Evolutionary conservation across 1,140 invertebrate species (phyloP), one percentile per base, ranked within the genome.

Genomic region (Pinna nobilis): DNA sequence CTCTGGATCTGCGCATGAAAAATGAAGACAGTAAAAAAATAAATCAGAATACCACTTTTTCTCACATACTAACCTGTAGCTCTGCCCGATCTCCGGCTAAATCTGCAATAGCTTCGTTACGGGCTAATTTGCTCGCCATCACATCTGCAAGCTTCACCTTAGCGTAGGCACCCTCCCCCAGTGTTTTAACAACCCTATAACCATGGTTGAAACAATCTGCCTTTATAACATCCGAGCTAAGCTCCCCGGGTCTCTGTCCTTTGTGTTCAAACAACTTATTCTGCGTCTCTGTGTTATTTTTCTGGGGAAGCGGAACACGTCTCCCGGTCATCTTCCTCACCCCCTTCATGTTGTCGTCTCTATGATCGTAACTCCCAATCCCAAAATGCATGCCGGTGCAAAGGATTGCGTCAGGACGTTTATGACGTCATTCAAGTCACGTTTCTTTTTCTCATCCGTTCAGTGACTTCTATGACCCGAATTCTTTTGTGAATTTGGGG

Each of bases 81-180:
- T n/a, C n/a, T n/a, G n/a, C n/a, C n/a, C n/a, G n/a, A 53, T 18
- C 15, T 23, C 23, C 50, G 13, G 23, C 23, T 13, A 23, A 39
- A 11, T 76, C 68, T 7, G 71, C 67, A 65, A 81, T 63, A 2
- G 55, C 53, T 15, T 67, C 65, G 63, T 71, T 60, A 33, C 80
- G 55, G 7, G 78, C 80, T 23, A 82, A 35, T 60, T 74, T 80
- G 5, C 70, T 72, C 11, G 77, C 51, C 60, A 73, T 60, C 15
- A 79, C 76, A 41, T 83, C 77, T 0, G 81, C 81, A 7, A 81
- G 63, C 47, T 79, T 79, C 3, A 83, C 81, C 50, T 81, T 83
- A 9, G 79, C 81, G 35, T 83, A 83, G 0, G 72, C 79, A 15
- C 81, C 81, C 71, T 79, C 73, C n/a, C 81, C 81, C 11, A 83